Evolutionary conservation across 2,797 vertebrate species (phyloP).

Genomic region (Chelmon rostratus): DNA sequence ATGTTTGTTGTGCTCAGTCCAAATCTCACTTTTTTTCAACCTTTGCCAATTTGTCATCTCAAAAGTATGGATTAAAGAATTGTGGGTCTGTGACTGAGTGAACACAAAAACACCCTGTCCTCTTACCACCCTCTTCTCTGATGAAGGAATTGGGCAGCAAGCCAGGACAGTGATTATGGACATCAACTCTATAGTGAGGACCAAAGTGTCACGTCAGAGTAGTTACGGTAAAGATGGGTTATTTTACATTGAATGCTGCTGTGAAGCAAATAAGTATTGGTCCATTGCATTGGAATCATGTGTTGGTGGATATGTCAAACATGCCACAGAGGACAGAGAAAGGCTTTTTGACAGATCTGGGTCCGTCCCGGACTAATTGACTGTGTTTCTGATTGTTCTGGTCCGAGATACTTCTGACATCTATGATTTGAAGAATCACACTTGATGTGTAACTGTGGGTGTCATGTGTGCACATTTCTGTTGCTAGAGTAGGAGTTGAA

Average conservation of each 20-base stretch:
- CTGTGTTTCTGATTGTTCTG: not conserved
- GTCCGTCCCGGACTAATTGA: no score
- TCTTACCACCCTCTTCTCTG: slow-evolving; percentile 34
- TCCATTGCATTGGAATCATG: not conserved
- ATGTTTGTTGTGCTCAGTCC: slow-evolving; percentile 18
- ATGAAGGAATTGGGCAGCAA: slow-evolving; percentile 21
- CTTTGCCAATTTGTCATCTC: slow-evolving; percentile 61
- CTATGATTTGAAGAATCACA: not conserved
- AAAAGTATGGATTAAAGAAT: slow-evolving; percentile 62
- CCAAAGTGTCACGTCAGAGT: slow-evolving; percentile 36
- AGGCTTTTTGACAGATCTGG: not conserved
- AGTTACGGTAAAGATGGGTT: slow-evolving; percentile 1
- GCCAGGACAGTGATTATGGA: slow-evolving; percentile 55
- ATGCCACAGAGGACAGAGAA: not conserved
- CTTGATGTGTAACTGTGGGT: not conserved
- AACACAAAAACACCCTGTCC: slow-evolving; percentile 49
- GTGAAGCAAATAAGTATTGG: not conserved
- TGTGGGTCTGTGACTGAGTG: slow-evolving; percentile 24
- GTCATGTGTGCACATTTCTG: not conserved
- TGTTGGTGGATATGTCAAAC: not conserved
- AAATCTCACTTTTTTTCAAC: slow-evolving; percentile 51
- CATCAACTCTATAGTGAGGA: slow-evolving; percentile 41
- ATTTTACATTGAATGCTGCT: not conserved
- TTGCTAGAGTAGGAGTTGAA: not conserved
- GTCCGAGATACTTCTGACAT: not conserved